phyloP scores from a whole-genome alignment of 2,797 vertebrate species.

The Eurystomus glaucurus region DNA sequence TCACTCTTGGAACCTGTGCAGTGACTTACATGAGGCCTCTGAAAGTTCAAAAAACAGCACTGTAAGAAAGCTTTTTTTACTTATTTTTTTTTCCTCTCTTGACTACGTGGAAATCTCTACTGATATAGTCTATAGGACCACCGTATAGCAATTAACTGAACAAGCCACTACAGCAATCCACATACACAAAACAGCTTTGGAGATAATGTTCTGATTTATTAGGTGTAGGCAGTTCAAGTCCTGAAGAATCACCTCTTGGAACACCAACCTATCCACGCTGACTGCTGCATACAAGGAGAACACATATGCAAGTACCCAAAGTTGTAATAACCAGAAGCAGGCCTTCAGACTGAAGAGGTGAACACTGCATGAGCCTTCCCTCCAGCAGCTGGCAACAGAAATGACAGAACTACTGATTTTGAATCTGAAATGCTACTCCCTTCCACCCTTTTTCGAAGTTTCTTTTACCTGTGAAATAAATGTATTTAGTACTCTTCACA shows the following conservation, averaged over 20 bases:
- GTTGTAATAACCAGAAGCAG: background rate
- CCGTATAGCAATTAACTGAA: background rate
- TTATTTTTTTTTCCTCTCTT: too few relatives aligned
- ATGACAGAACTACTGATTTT: fast-evolving
- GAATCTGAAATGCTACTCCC: background rate
- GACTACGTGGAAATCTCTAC: background rate
- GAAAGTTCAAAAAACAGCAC: background rate
- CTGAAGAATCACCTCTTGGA: background rate
- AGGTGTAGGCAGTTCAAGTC: background rate
- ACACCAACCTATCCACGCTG: background rate
- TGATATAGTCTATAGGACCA: fast-evolving
- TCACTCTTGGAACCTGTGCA: background rate
- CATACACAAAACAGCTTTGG: fast-evolving
- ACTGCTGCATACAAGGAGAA: background rate
- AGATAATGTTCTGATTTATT: background rate
- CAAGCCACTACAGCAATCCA: background rate
- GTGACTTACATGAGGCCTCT: fast-evolving
- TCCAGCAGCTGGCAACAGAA: background rate
- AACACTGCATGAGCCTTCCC: background rate
- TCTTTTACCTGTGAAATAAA: background rate
- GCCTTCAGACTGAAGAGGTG: background rate
- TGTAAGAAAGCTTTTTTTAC: background rate
- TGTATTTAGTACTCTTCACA: background rate
- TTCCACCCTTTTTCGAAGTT: fast-evolving
- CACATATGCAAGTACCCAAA: fast-evolving